phyloP scores from a whole-genome alignment of 1,140 invertebrate genomes.

The Eriosoma lanigerum region DNA sequence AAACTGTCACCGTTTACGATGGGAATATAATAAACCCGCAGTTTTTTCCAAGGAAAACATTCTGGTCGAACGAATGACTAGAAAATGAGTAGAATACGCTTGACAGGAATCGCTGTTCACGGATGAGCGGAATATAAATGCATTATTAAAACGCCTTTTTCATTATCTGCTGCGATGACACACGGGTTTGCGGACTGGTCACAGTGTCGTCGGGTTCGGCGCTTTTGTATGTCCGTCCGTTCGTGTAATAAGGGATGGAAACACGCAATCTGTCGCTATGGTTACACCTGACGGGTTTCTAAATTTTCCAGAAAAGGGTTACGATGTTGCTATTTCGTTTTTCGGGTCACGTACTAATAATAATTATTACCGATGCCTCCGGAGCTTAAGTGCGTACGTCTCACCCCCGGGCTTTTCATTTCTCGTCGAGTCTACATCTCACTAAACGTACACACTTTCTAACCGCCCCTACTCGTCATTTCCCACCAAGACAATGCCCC shows the following conservation, averaged over 20 bases:
- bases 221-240: slow-evolving; percentile 32
- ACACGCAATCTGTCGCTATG: slow-evolving; percentile 29
- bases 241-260: slow-evolving; percentile 10
- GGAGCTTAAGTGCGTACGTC: slow-evolving; percentile 9
- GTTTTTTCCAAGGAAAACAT: too few species aligned
- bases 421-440: neutral
- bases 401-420: neutral
- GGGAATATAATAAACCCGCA: too few species aligned
- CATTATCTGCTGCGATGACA: slow-evolving; percentile 18
- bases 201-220: neutral
- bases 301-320: slow-evolving; percentile 43
- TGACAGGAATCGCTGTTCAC: too few species aligned
- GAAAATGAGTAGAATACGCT: too few species aligned
- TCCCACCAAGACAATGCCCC: too few species aligned
- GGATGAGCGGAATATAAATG: too few species aligned
- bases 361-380: neutral
- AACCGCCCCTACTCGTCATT: neutral
- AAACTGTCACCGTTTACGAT: too few species aligned
- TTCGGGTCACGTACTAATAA: slow-evolving; percentile 50
- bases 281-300: neutral
- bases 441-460: neutral
- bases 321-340: slow-evolving; percentile 46
- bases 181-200: neutral
- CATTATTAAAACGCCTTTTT: neutral
- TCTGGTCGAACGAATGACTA: too few species aligned